Percentiles rank a stretch among this genome's conserved stretches.
Conservation (phyloP, 2,113 vertebrate species). For the Atrichornis clamosus region DNA sequence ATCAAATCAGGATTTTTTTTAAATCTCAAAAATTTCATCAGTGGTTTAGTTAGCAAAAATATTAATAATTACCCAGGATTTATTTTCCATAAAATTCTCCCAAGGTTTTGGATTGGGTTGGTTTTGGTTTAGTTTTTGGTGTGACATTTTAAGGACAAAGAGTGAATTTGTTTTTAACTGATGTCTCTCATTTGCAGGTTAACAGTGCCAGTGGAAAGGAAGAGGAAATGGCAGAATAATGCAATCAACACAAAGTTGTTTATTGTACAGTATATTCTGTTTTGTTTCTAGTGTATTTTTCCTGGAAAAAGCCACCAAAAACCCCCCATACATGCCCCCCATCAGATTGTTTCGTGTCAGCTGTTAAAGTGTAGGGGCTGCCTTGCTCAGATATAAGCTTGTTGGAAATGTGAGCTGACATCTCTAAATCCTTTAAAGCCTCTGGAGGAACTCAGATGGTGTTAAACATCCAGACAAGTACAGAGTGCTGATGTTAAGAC, state of each 20-base stretch:
- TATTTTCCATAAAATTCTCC: background rate
- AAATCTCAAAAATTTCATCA: background rate
- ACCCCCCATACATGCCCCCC: accelerated
- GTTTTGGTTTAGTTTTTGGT: background rate
- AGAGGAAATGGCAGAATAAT: background rate
- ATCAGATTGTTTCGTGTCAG: background rate
- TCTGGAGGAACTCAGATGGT: background rate
- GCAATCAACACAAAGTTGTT: background rate
- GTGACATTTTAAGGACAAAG: background rate
- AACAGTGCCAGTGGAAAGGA: background rate
- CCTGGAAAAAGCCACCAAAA: background rate
- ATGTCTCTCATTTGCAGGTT: background rate
- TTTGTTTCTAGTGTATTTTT: background rate
- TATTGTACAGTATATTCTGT: background rate
- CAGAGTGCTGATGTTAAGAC: background rate
- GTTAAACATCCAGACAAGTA: background rate
- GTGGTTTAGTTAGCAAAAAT: background rate
- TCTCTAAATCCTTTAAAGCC: background rate
- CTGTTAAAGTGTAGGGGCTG: background rate
- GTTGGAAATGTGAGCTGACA: background rate
- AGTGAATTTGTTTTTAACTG: background rate
- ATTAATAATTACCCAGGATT: background rate
- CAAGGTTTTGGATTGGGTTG: background rate
- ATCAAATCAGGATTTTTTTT: background rate
- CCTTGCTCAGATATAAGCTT: background rate